Percentiles rank a stretch among this genome's conserved stretches.
Conservation (phyloP, 1,140 invertebrate species). For the Drosophila tsacasi region DNA sequence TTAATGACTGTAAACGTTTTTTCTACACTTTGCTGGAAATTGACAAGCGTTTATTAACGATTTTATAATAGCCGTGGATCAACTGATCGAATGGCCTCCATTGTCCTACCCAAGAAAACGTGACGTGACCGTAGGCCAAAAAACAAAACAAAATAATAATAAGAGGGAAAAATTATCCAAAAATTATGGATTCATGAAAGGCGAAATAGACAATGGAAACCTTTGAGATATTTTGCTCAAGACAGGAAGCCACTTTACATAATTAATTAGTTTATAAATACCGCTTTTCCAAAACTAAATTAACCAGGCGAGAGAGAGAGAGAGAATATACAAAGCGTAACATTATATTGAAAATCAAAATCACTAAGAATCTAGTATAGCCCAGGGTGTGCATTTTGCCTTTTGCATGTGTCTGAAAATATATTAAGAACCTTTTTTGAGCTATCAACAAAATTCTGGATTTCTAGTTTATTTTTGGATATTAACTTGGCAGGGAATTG, state of each 20-base stretch:
- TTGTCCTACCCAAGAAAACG: slow-evolving; percentile 64
- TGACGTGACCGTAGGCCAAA: slow-evolving; percentile 68
- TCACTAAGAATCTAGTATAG: no score
- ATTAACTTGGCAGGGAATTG: no score
- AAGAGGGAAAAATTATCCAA: slow-evolving; percentile 29
- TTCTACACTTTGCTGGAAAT: slow-evolving; percentile 76
- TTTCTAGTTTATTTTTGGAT: no score
- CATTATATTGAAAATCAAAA: not conserved
- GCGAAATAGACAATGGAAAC: slow-evolving; percentile 31
- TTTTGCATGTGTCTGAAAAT: no score
- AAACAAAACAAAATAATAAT: not conserved
- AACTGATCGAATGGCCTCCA: slow-evolving; percentile 67
- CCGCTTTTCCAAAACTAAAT: not conserved
- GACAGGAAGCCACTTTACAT: slow-evolving; percentile 75
- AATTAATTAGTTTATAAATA: slow-evolving; percentile 79
- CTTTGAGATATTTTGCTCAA: slow-evolving; percentile 64
- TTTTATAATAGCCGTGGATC: slow-evolving; percentile 78
- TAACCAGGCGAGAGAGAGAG: not conserved
- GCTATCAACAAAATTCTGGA: no score
- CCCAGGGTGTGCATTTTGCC: no score
- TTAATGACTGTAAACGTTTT: slow-evolving; percentile 84
- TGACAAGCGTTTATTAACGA: slow-evolving; percentile 84
- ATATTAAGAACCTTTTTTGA: no score
- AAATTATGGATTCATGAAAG: slow-evolving; percentile 28
- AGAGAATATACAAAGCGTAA: no score